Evolutionary conservation across 2,113 vertebrate species (phyloP).

Genomic region (Lontra canadensis): DNA sequence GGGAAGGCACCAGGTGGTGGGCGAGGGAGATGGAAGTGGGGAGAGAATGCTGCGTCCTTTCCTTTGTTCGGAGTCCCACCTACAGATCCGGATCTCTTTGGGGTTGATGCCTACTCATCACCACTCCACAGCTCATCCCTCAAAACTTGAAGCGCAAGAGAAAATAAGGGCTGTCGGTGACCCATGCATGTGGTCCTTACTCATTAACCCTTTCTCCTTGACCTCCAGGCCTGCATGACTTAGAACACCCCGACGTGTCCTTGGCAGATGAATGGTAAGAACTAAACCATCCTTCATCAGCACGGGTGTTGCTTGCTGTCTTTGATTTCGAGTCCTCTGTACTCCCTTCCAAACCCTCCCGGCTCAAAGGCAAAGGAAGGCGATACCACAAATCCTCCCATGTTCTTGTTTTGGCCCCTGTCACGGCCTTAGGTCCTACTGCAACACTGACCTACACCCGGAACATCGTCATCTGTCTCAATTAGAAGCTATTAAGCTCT

Average conservation of each 20-base stretch:
- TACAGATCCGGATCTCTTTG: neutral
- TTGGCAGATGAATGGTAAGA: slow-evolving; percentile 97
- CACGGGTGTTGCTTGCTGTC: slow-evolving; percentile 26
- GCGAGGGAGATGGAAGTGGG: neutral
- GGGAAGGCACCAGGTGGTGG: neutral
- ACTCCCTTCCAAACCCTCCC: slow-evolving; percentile 23
- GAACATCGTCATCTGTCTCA: slow-evolving; percentile 95
- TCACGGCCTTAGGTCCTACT: slow-evolving; percentile 92
- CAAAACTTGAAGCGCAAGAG: neutral
- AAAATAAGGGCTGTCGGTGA: neutral
- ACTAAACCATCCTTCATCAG: slow-evolving; percentile 57
- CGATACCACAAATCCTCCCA: slow-evolving; percentile 16
- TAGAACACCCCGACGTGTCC: slow-evolving; percentile 98
- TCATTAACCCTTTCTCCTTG: slow-evolving; percentile 76
- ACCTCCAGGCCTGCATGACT: slow-evolving; percentile 94
- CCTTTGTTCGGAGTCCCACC: neutral
- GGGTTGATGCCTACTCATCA: neutral
- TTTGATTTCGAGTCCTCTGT: slow-evolving; percentile 58
- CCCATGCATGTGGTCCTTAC: slow-evolving; percentile 27
- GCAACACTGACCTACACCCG: slow-evolving; percentile 95
- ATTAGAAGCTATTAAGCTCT: slow-evolving; percentile 95
- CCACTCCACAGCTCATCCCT: neutral
- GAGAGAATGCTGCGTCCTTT: neutral
- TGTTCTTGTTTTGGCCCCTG: slow-evolving; percentile 54
- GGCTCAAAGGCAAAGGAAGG: slow-evolving; percentile 61